Evolutionary conservation across 2,888 invertebrate genomes (phyloP).

Genomic region (Alcis repandata): DNA sequence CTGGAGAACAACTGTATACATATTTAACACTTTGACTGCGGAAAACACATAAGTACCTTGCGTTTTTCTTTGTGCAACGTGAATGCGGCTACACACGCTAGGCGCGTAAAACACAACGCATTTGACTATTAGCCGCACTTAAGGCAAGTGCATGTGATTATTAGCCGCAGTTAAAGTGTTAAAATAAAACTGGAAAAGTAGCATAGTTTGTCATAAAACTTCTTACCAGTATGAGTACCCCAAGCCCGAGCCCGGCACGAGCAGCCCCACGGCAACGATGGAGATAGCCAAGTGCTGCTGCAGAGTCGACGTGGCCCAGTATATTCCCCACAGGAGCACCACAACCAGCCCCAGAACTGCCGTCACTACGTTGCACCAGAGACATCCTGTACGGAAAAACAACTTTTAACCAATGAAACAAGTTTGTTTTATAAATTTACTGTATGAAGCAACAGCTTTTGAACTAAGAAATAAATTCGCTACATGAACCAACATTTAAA

Average conservation of each 20-base stretch:
- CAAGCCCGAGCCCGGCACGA: conserved; percentile 55
- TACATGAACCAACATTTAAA: background rate
- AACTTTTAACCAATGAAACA: background rate
- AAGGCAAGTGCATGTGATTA: too few species aligned
- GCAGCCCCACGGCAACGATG: conserved; percentile 65
- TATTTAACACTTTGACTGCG: too few species aligned
- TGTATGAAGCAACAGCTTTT: background rate
- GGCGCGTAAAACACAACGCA: too few species aligned
- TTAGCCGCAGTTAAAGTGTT: too few species aligned
- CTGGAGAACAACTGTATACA: too few species aligned
- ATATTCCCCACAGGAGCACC: conserved; percentile 75
- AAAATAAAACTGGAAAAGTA: too few species aligned
- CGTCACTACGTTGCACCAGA: conserved; percentile 69
- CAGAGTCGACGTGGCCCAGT: conserved; percentile 70
- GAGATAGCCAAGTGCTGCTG: conserved; percentile 72
- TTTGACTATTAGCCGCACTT: too few species aligned
- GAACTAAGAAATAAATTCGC: background rate
- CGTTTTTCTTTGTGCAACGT: too few species aligned
- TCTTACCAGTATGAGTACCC: conserved; percentile 82
- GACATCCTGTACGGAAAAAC: conserved; percentile 63
- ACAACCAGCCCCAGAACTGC: conserved; percentile 59
- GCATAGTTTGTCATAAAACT: too few species aligned
- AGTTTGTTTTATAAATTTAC: background rate
- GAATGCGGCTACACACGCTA: too few species aligned
- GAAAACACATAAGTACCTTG: too few species aligned